These are phyloP conservation scores for Heptranchias perlo DNA, from an alignment of 2,113 vertebrate genomes.

Conservation along the genomic window DNA sequence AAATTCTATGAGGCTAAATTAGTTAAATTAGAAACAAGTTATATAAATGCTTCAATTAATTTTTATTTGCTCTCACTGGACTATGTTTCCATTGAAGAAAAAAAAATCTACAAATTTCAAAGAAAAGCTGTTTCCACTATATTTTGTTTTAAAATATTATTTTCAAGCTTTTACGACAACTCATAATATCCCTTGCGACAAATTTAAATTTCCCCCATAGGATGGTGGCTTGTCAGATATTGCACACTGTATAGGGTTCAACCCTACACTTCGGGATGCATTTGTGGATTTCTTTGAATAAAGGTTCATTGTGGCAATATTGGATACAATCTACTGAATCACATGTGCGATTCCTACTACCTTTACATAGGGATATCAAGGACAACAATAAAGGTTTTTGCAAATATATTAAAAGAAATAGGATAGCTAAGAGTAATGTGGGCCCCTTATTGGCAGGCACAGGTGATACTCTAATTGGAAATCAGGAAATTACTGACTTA, in stretches of 20 bases:
- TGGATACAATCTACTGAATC: not conserved
- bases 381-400: no score
- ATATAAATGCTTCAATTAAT: not conserved
- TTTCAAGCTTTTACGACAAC: not conserved
- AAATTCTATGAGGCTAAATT: not conserved
- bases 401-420: no score
- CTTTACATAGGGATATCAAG: no score
- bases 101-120: not conserved
- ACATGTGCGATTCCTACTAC: not conserved
- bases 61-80: not conserved
- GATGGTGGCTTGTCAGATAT: not conserved
- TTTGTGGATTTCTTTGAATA: not conserved
- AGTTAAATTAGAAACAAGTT: not conserved
- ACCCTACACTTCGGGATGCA: not conserved
- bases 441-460: no score
- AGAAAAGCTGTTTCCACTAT: not conserved
- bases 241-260: not conserved
- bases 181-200: not conserved
- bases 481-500: no score
- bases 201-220: not conserved
- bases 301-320: not conserved
- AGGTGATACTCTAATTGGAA: no score
- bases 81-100: not conserved
- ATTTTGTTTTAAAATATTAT: not conserved
- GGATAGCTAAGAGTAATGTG: no score